Evolutionary conservation across 2,888 invertebrate genomes (phyloP), one percentile per base, ranked within the genome.

Genomic region (Isoperla grammatica): DNA sequence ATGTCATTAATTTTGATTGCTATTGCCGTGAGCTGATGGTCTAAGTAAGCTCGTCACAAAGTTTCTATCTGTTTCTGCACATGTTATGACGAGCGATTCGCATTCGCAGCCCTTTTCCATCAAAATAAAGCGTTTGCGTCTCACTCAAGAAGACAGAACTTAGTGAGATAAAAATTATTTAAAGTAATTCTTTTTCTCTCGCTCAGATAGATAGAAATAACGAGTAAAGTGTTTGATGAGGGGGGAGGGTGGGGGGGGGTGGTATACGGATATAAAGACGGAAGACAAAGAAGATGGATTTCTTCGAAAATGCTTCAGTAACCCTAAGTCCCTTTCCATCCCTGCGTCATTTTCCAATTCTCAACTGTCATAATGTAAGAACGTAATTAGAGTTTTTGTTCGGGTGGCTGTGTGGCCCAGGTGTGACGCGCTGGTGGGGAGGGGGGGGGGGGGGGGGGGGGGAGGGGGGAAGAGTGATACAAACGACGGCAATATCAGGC

Each of bases 241-340:
- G 37, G 53, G 17, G 29, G 6, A 37, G 17, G 20, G 8, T 53
- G 29, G 53, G 19, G 19, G 11, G 29, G n/a, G n/a, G n/a, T n/a
- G n/a, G n/a, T n/a, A n/a, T n/a, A n/a, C n/a, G n/a, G n/a, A n/a
- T 53, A 37, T 53, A 53, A 53, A 37, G 39, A 53, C 37, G 53
- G 53, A 53, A 29, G 20, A 37, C 37, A 53, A 53, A 53, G 53
- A 53, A 39, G 53, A 53, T 53, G 53, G 53, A 53, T 53, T 39
- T 20, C 15, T 11, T 19, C 13, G 15, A 20, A 53, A 53, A 39
- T 39, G 39, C 37, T 19, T 39, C 39, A 53, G 19, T 39, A 37
- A 19, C 37, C 40, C 17, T 35, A 53, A 53, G 39, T 53, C 53
- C 40, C 53, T 39, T 53, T 53, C 53, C 11, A n/a, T 45, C 45